Evolutionary conservation across 1,140 invertebrate genomes (phyloP).

Genomic region (Coelopa frigida): DNA sequence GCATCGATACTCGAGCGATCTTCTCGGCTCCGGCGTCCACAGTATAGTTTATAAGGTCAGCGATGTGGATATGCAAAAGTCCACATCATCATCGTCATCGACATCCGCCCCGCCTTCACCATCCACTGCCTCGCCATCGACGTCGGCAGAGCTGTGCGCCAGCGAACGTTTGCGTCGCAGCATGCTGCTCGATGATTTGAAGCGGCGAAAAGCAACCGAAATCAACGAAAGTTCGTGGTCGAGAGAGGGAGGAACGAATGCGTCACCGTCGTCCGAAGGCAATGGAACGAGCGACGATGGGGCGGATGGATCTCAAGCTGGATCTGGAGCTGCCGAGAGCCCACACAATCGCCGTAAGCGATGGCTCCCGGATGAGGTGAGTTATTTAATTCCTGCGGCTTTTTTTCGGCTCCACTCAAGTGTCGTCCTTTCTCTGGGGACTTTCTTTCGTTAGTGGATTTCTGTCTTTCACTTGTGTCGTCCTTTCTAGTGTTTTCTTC

Average conservation of each 20-base stretch:
- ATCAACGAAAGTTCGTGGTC: background rate
- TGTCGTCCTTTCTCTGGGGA: no score
- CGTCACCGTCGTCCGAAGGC: background rate
- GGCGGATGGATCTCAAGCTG: background rate
- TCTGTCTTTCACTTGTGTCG: no score
- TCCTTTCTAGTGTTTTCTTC: no score
- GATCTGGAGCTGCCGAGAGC: background rate
- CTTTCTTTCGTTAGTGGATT: no score
- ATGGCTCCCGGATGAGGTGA: conserved; percentile 47
- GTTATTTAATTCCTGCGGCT: conserved; percentile 1
- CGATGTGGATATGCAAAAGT: conserved; percentile 59
- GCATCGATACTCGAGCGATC: conserved; percentile 58
- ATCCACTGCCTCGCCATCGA: no score
- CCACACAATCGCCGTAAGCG: conserved; percentile 33
- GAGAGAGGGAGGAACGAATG: background rate
- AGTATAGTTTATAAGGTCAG: conserved; percentile 76
- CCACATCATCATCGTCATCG: conserved; percentile 16
- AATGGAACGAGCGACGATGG: background rate
- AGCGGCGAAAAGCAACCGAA: conserved; percentile 5
- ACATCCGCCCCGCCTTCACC: background rate
- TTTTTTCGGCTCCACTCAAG: background rate
- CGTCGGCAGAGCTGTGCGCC: conserved; percentile 34
- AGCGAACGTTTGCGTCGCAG: conserved; percentile 31
- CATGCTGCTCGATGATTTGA: conserved; percentile 12
- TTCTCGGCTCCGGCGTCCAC: conserved; percentile 53